phyloP scores from a whole-genome alignment of 2,888 invertebrate species.

The Hoplodrina ambigua region DNA sequence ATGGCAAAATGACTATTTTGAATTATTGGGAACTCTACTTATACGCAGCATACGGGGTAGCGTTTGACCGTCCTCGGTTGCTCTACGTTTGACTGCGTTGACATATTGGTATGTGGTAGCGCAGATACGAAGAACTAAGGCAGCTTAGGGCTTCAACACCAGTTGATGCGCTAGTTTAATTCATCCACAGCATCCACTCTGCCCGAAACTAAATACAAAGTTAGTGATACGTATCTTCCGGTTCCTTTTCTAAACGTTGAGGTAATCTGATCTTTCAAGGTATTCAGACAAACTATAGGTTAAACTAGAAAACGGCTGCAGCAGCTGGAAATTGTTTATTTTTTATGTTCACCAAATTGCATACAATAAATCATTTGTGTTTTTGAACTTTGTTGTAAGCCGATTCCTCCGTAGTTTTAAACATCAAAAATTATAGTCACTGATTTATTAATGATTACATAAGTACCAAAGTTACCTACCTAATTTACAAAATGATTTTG shows the following conservation, averaged over 20 bases:
- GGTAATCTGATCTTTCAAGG: constrained; percentile 10
- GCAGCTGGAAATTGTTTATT: neutral
- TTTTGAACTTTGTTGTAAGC: constrained; percentile 11
- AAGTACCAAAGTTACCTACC: no score
- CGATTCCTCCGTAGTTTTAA: constrained; percentile 32
- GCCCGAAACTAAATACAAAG: no score
- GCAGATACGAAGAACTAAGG: no score
- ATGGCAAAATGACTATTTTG: neutral
- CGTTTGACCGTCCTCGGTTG: no score
- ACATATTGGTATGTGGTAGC: no score
- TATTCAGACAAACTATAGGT: constrained; percentile 9
- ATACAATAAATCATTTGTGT: constrained; percentile 25
- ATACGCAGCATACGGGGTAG: no score
- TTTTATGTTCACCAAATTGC: constrained; percentile 7
- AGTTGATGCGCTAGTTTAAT: no score
- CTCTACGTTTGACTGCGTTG: no score
- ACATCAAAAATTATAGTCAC: neutral
- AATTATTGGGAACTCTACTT: neutral
- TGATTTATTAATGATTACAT: constrained; percentile 23
- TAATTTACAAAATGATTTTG: no score
- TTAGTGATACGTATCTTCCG: no score
- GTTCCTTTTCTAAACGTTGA: neutral
- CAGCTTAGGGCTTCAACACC: no score
- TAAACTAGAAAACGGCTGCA: constrained; percentile 6
- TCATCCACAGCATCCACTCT: no score